Percentiles rank a stretch among this genome's conserved stretches.
Evolutionary conservation across 2,888 invertebrate genomes (phyloP).

Genomic region (Caenorhabditis angaria): DNA sequence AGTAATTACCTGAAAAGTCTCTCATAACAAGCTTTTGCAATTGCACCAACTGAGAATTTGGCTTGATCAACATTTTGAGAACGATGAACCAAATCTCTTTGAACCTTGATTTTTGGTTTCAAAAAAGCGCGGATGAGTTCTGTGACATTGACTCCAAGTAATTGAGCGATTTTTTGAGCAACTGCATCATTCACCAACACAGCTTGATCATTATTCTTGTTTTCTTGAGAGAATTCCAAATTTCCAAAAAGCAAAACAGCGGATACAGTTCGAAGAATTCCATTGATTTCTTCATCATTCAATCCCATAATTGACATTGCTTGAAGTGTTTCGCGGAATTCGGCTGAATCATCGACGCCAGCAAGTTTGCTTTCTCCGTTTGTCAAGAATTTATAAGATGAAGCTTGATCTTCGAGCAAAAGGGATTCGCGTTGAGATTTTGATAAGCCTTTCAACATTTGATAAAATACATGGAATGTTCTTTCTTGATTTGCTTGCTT

Average conservation of each 20-base stretch:
- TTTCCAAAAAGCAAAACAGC: slow-evolving; percentile 94
- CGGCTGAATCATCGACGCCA: slow-evolving; percentile 88
- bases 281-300: slow-evolving; percentile 87
- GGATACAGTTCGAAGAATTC: slow-evolving; percentile 93
- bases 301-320: slow-evolving; percentile 99
- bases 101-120: slow-evolving; percentile 93
- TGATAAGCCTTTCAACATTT: slow-evolving; percentile 89
- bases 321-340: slow-evolving; percentile 90
- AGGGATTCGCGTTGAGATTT: slow-evolving; percentile 75
- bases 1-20: slow-evolving; percentile 83
- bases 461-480: slow-evolving; percentile 99
- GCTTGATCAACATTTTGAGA: slow-evolving; percentile 97
- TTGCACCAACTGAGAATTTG: slow-evolving; percentile 97
- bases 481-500: slow-evolving; percentile 96
- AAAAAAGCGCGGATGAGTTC: slow-evolving; percentile 98
- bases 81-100: slow-evolving; percentile 95
- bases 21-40: slow-evolving; percentile 97
- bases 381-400: slow-evolving; percentile 89
- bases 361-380: slow-evolving; percentile 84
- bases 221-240: slow-evolving; percentile 97
- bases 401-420: slow-evolving; percentile 90
- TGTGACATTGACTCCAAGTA: slow-evolving; percentile 88
- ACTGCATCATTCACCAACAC: slow-evolving; percentile 93
- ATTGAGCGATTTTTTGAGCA: slow-evolving; percentile 90
- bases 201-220: slow-evolving; percentile 93